phyloP scores from a whole-genome alignment of 2,797 vertebrate genomes.

The Serranus cabrilla region DNA sequence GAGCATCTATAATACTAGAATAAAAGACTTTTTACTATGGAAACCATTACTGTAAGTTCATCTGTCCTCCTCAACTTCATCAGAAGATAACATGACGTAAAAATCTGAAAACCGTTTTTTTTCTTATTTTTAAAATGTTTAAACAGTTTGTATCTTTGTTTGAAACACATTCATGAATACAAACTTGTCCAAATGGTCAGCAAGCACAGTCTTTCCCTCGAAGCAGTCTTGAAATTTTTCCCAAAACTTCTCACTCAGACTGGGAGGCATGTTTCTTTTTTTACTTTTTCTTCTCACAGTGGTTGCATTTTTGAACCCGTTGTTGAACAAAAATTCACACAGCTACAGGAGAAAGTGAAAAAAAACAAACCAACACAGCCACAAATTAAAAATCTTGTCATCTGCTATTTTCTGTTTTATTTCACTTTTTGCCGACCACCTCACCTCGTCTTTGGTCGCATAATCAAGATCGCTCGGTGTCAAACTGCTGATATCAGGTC shows the following conservation, averaged over 20 bases:
- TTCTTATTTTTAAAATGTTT: conserved; percentile 1
- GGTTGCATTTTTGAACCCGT: conserved; percentile 55
- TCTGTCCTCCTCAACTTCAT: neutral
- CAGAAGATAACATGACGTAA: neutral
- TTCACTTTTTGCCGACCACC: neutral
- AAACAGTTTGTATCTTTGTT: neutral
- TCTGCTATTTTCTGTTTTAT: neutral
- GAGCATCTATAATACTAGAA: too few species aligned
- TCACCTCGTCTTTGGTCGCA: conserved; percentile 70
- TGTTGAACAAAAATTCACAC: conserved; percentile 71
- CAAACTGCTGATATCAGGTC: conserved; percentile 71
- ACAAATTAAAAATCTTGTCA: neutral
- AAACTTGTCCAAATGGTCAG: conserved; percentile 73
- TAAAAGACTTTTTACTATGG: too few species aligned
- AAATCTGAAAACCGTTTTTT: neutral
- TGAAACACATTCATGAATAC: conserved; percentile 27
- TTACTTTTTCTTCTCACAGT: neutral
- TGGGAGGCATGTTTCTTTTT: neutral
- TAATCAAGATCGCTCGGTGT: conserved; percentile 58
- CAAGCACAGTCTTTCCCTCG: conserved; percentile 31
- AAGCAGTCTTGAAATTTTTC: conserved; percentile 69
- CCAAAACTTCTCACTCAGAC: conserved; percentile 63
- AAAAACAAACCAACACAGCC: neutral
- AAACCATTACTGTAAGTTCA: neutral
- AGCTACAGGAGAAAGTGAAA: conserved; percentile 65